These are phyloP conservation scores for Mohoua ochrocephala DNA, from an alignment of 2,113 vertebrate species.

Conservation along the genomic window DNA sequence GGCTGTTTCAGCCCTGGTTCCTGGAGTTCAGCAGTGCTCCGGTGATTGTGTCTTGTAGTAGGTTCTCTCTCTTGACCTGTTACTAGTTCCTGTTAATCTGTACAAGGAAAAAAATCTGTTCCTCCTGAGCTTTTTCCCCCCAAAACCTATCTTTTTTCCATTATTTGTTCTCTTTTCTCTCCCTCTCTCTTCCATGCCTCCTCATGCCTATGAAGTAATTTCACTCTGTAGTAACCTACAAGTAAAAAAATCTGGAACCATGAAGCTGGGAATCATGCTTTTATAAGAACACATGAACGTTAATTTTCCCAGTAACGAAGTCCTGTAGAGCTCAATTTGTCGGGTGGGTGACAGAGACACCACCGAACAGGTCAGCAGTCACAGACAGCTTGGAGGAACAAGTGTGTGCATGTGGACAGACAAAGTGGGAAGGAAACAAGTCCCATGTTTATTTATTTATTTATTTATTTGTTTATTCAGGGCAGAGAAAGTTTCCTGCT, in stretches of 20 bases:
- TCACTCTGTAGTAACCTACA: not conserved
- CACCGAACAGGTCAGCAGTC: not conserved
- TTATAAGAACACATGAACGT: not conserved
- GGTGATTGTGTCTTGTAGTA: not conserved
- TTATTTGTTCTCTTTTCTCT: not conserved
- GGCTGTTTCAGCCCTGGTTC: not conserved
- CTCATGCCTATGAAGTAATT: not conserved
- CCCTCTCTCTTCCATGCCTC: not conserved
- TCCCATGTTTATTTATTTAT: not conserved
- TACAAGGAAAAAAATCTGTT: not conserved
- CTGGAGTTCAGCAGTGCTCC: not conserved
- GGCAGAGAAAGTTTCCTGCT: not conserved
- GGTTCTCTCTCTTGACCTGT: not conserved
- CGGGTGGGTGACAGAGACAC: rapidly evolving
- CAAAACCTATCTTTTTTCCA: not conserved
- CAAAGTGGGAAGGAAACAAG: not conserved
- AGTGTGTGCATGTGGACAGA: not conserved
- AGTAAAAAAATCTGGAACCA: not conserved
- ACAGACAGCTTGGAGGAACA: not conserved
- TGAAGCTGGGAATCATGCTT: not conserved
- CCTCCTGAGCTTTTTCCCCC: not conserved
- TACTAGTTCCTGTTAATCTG: not conserved
- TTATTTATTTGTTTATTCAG: not conserved
- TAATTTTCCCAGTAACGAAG: not conserved
- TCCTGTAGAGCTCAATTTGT: not conserved